Percentiles rank a stretch among this genome's conserved stretches.
These are phyloP conservation scores for Motacilla tschutschensis DNA, from an alignment of 2,113 vertebrate genomes.

Conservation along the genomic window DNA sequence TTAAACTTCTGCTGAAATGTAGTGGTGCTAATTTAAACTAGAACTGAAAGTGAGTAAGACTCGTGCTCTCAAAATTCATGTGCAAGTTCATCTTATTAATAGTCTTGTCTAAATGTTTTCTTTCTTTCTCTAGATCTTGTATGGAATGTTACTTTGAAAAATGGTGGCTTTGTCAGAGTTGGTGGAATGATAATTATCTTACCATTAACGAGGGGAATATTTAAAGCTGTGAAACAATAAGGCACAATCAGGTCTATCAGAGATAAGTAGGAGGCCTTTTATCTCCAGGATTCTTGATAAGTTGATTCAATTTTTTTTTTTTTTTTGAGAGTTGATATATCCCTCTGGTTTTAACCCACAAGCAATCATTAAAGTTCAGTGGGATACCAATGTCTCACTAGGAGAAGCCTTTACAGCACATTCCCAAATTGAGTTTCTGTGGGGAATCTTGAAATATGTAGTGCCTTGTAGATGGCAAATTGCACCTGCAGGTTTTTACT, in stretches of 20 bases:
- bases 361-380: not conserved
- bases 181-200: not conserved
- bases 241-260: not conserved
- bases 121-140: not conserved
- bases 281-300: not conserved
- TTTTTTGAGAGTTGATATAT: not conserved
- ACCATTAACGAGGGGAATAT: not conserved
- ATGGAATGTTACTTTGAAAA: not conserved
- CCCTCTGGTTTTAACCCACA: not conserved
- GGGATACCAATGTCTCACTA: not conserved
- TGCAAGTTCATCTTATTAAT: not conserved
- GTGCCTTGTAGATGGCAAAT: not conserved
- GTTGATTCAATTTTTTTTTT: not conserved
- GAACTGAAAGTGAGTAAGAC: not conserved
- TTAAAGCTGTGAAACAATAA: constrained; percentile 7
- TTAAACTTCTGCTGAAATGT: not conserved
- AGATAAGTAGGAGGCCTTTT: not conserved
- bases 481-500: not conserved
- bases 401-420: not conserved
- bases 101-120: not conserved
- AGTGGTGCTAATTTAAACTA: constrained; percentile 4
- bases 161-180: not conserved
- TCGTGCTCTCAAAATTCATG: not conserved
- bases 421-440: not conserved
- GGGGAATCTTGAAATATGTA: not conserved